Evolutionary conservation across 2,797 vertebrate genomes (phyloP), one percentile per base, ranked within the genome.

Genomic region (Rhinogobio ventralis): DNA sequence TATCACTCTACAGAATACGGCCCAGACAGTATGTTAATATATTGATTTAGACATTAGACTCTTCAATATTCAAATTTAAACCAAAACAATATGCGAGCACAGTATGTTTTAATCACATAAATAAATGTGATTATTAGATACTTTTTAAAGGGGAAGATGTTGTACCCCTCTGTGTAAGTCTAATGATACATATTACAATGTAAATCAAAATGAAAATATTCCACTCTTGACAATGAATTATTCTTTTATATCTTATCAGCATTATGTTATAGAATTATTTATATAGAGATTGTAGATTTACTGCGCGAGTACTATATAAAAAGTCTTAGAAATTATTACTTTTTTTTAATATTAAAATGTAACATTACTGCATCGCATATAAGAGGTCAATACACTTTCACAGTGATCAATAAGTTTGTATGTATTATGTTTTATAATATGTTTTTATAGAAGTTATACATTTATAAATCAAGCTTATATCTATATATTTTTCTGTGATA

Each of bases 1-100:
- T 92, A 94, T 95, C 93, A 49, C 83, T 89, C 88, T 89, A 89
- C 89, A 89, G 84, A 91, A 88, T 89, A 86, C 83, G 85, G 79
- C 84, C 76, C 79, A 91, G 86, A 91, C 85, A 85, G 91, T 88
- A 89, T 84, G 92, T 89, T 90, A 90, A 92, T 91, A 51, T 85
- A 91, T 90, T 88, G 90, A 93, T 87, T 85, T 77, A 60, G 71
- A 33, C 62, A 88, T 89, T 87, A 90, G 87, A 69, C 46, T 82
- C 85, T 90, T 79, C 0, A 83, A 55, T 80, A 46, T 49, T 87
- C 85, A 87, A 84, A 88, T 87, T 79, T 87, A 86, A 85, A 90
- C 46, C 75, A 60, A 28, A 51, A 39, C 28, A 66, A 28, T 53
- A 67, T 69, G 19, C 23, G 28, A 67, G 3, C 30, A 33, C 28